Percentiles rank a stretch among this genome's conserved stretches.
Evolutionary conservation across 2,113 vertebrate genomes (phyloP).

Genomic region (Nothoprocta perdicaria): DNA sequence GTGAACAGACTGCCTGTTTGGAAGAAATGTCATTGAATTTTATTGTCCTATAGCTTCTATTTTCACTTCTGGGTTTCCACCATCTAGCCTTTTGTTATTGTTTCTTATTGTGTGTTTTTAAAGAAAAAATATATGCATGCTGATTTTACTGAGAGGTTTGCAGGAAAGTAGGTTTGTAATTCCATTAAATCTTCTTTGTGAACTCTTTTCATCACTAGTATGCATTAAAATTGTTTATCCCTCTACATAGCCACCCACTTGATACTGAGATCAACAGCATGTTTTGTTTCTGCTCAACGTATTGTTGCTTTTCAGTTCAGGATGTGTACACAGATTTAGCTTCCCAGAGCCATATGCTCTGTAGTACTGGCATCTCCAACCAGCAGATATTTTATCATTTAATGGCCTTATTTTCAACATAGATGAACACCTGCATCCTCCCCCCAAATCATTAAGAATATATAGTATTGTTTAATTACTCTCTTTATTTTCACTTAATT

Average conservation of each 20-base stretch:
- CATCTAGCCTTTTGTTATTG: background rate
- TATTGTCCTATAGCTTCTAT: background rate
- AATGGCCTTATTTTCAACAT: background rate
- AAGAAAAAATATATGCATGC: background rate
- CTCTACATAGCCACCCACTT: background rate
- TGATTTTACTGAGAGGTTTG: background rate
- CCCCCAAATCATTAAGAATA: background rate
- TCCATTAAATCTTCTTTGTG: background rate
- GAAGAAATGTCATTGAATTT: background rate
- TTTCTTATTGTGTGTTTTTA: background rate
- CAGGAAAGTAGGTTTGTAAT: background rate
- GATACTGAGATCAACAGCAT: background rate
- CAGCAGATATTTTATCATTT: background rate
- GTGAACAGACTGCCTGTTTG: background rate
- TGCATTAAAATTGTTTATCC: background rate
- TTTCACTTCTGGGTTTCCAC: background rate
- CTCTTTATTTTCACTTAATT: background rate
- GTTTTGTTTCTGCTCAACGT: background rate
- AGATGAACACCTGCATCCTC: background rate
- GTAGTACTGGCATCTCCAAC: background rate
- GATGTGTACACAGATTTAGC: background rate
- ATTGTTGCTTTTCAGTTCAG: background rate
- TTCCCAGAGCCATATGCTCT: background rate
- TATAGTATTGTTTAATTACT: background rate
- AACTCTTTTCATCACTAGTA: background rate